Evolutionary conservation across 2,113 vertebrate species (phyloP).

Genomic region (Diadophis punctatus): DNA sequence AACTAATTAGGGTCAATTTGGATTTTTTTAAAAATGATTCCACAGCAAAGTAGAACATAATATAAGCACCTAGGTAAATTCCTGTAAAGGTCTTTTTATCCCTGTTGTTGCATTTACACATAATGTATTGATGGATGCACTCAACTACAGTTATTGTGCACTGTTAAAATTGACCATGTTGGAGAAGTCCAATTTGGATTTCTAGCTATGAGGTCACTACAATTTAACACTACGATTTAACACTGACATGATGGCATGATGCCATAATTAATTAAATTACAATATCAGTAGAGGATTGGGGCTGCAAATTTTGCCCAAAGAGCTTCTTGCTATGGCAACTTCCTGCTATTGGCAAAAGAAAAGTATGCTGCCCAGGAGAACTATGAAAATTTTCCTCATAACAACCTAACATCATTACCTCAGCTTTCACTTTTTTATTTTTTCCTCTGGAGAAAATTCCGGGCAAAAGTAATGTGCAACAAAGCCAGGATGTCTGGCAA

Average conservation of each 20-base stretch:
- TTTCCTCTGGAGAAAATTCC: background rate
- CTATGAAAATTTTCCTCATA: background rate
- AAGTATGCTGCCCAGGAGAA: background rate
- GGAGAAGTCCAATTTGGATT: background rate
- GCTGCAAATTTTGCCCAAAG: background rate
- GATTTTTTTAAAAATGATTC: background rate
- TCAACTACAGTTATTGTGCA: background rate
- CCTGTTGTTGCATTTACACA: background rate
- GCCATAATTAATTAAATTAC: background rate
- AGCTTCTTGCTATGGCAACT: background rate
- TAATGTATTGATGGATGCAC: background rate
- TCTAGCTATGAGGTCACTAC: background rate
- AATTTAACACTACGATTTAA: background rate
- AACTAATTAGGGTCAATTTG: constrained; percentile 1
- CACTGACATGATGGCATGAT: background rate
- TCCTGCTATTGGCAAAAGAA: background rate
- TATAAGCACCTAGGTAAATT: constrained; percentile 5
- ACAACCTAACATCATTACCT: background rate
- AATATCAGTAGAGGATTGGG: background rate
- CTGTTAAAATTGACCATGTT: background rate
- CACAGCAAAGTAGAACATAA: background rate
- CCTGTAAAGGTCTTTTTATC: background rate
- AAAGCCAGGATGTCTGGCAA: background rate
- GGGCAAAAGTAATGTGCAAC: background rate
- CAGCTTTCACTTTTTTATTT: background rate